These are phyloP conservation scores for Athrips mouffetella DNA, from an alignment of 2,888 invertebrate species.

Conservation along the genomic window DNA sequence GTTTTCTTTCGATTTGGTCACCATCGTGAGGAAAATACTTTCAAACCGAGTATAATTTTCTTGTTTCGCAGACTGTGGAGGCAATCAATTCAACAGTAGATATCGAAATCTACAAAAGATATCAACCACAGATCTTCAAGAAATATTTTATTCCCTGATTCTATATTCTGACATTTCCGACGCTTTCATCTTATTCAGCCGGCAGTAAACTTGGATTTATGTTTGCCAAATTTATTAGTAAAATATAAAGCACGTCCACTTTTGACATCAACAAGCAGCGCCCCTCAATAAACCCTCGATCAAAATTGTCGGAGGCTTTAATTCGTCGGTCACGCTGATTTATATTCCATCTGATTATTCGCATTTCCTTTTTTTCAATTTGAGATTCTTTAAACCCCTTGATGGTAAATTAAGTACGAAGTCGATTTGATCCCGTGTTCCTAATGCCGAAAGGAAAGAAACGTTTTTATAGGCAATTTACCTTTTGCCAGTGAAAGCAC, in stretches of 20 bases:
- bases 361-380: conserved; percentile 51
- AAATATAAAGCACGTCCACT: conserved; percentile 4
- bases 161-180: no score
- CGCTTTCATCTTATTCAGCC: no score
- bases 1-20: no score
- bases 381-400: conserved; percentile 40
- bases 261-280: not conserved
- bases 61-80: no score
- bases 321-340: conserved; percentile 44
- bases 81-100: no score
- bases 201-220: no score
- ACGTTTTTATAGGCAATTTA: conserved; percentile 11
- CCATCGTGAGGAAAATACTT: no score
- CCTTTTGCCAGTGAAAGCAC: conserved; percentile 1
- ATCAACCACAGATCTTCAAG: no score
- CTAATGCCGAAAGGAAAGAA: conserved; percentile 1
- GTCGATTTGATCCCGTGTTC: conserved; percentile 21
- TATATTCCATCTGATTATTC: conserved; percentile 55
- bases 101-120: no score
- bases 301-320: conserved; percentile 34
- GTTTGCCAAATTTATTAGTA: conserved; percentile 4
- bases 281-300: conserved; percentile 3
- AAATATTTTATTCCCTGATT: no score
- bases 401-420: conserved; percentile 41
- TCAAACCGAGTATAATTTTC: no score